Percentiles rank a stretch among this genome's conserved stretches.
Evolutionary conservation across 2,797 vertebrate genomes (phyloP).

Genomic region (Myotis myotis): DNA sequence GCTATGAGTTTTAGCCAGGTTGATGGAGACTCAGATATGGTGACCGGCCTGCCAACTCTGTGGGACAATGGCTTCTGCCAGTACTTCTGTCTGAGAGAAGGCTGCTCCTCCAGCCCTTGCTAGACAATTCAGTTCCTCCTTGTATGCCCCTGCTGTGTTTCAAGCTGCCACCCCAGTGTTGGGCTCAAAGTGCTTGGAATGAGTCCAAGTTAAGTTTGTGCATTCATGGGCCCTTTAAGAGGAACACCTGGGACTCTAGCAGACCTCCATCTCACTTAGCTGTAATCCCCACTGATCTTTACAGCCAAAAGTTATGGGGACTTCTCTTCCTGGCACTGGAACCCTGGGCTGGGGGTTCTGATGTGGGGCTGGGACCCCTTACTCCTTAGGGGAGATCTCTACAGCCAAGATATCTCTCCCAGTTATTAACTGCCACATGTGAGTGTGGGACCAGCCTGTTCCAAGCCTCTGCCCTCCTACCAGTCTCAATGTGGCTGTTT

Average conservation of each 20-base stretch:
- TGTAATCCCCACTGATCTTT: neutral
- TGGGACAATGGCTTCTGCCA: neutral
- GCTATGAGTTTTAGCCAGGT: neutral
- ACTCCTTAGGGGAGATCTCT: neutral
- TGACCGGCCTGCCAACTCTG: neutral
- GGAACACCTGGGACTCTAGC: neutral
- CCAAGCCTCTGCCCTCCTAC: neutral
- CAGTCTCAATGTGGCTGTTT: neutral
- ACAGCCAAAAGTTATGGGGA: neutral
- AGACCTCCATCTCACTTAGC: neutral
- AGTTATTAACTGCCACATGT: neutral
- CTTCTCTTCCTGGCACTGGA: neutral
- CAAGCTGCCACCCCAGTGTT: neutral
- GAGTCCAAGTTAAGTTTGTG: neutral
- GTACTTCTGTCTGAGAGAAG: neutral
- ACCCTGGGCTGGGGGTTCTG: neutral
- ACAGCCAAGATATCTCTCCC: neutral
- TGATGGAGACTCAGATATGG: neutral
- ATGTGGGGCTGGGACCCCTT: neutral
- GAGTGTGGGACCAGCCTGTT: neutral
- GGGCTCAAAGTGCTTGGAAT: neutral
- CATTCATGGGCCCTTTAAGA: neutral
- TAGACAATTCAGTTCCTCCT: neutral
- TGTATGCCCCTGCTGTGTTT: neutral
- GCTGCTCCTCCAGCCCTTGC: neutral